A percentile compares a stretch with the other conserved stretches of the same genome.
Conservation (phyloP, 2,797 vertebrate genomes). For the Melanotaenia parkinsoni region DNA sequence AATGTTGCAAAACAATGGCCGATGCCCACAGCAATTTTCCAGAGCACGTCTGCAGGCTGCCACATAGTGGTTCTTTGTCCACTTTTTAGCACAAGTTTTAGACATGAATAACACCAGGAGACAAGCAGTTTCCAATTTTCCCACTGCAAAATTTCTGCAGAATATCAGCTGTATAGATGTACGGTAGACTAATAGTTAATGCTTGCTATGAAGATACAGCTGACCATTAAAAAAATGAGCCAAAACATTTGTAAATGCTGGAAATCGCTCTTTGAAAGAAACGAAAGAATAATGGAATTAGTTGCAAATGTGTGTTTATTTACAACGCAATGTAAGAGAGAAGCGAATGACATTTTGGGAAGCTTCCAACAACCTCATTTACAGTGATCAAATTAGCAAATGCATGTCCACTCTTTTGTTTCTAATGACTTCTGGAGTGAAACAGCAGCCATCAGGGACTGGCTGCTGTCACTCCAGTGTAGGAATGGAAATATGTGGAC, state of each 20-base stretch:
- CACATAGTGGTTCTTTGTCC: background rate
- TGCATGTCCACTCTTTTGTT: slow-evolving; percentile 19
- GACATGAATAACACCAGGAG: background rate
- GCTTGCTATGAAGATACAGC: background rate
- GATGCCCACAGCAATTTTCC: background rate
- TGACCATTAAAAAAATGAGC: background rate
- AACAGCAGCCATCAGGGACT: background rate
- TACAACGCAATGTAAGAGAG: background rate
- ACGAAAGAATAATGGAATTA: too few species aligned
- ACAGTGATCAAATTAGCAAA: slow-evolving; percentile 36
- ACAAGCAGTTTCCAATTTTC: background rate
- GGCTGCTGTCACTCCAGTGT: background rate
- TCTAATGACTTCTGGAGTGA: background rate
- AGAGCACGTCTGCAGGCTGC: background rate
- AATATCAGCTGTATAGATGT: background rate
- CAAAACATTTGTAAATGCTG: background rate
- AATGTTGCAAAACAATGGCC: background rate
- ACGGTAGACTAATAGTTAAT: background rate
- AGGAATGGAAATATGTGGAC: background rate
- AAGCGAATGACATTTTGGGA: background rate
- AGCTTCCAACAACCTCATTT: slow-evolving; percentile 20
- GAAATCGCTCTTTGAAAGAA: background rate
- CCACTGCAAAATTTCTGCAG: background rate
- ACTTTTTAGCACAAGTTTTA: background rate
- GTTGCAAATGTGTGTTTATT: background rate